These are phyloP conservation scores for Ypsolopha scabrella DNA, from an alignment of 2,888 invertebrate species.

Conservation along the genomic window DNA sequence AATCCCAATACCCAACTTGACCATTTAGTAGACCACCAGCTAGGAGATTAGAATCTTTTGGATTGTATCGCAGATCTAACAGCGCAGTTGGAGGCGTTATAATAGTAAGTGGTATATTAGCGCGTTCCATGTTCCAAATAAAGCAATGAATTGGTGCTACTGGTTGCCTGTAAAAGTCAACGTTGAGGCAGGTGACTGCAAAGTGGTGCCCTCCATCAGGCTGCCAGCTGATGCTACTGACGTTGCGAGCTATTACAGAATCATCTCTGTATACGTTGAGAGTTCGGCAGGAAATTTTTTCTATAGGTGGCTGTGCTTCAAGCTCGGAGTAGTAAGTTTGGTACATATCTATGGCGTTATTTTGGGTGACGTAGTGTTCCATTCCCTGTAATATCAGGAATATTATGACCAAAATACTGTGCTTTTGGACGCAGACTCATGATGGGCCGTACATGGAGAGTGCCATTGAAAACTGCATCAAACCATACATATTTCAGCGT, in stretches of 20 bases:
- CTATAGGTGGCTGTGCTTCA: slow-evolving; percentile 72
- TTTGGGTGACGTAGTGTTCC: slow-evolving; percentile 78
- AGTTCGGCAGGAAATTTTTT: slow-evolving; percentile 77
- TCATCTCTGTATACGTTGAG: slow-evolving; percentile 85
- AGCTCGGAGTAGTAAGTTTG: slow-evolving; percentile 86
- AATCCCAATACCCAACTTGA: slow-evolving; percentile 80
- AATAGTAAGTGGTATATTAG: slow-evolving; percentile 78
- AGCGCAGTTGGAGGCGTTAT: slow-evolving; percentile 78
- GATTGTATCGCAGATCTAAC: slow-evolving; percentile 86
- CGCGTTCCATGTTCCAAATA: slow-evolving; percentile 93
- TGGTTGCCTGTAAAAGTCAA: slow-evolving; percentile 74
- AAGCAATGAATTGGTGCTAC: slow-evolving; percentile 54
- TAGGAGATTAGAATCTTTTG: slow-evolving; percentile 77
- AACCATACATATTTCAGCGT: too few relatives aligned
- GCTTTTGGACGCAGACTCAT: too few relatives aligned
- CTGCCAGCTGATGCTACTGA: slow-evolving; percentile 87
- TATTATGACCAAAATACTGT: too few relatives aligned
- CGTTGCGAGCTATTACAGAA: slow-evolving; percentile 25
- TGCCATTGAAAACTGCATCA: too few relatives aligned
- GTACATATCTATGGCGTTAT: slow-evolving; percentile 93
- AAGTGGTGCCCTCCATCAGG: slow-evolving; percentile 84
- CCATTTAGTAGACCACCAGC: slow-evolving; percentile 79
- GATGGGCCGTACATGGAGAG: too few relatives aligned
- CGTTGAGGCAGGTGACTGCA: slow-evolving; percentile 85
- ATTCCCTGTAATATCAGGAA: background rate